These are phyloP conservation scores for Archocentrus centrarchus DNA, from an alignment of 2,113 vertebrate species.

Conservation along the genomic window DNA sequence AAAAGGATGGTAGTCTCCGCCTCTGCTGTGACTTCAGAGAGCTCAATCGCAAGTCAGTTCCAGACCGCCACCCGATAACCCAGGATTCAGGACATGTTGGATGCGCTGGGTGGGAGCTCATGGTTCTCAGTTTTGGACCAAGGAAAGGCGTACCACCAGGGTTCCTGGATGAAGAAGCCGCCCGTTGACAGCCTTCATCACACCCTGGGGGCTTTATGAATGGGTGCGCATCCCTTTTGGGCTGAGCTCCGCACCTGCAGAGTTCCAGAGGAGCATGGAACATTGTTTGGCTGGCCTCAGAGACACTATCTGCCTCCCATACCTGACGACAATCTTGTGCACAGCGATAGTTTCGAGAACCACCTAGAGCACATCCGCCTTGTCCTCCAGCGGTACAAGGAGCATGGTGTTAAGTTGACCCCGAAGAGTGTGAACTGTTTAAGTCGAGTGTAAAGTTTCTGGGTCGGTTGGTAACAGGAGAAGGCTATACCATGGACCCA, in stretches of 20 bases:
- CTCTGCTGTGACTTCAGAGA: too few relatives aligned
- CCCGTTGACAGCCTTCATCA: not conserved
- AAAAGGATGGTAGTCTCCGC: too few relatives aligned
- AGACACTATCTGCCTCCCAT: not conserved
- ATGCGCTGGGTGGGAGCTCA: too few relatives aligned
- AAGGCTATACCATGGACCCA: too few relatives aligned
- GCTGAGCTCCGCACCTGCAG: not conserved
- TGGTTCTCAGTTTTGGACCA: too few relatives aligned
- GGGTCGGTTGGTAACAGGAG: too few relatives aligned
- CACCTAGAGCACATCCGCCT: not conserved
- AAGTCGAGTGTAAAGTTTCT: too few relatives aligned
- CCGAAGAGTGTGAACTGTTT: constrained; percentile 4
- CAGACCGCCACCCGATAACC: too few relatives aligned
- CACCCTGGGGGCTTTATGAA: not conserved
- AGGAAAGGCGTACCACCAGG: constrained; percentile 3
- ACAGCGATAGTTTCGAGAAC: not conserved
- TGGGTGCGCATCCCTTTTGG: not conserved
- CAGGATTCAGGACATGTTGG: too few relatives aligned
- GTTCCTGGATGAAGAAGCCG: not conserved
- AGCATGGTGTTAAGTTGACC: constrained; percentile 2
- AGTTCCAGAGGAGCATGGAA: not conserved
- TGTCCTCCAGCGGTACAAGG: not conserved
- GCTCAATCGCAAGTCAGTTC: too few relatives aligned
- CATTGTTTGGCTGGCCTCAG: not conserved
- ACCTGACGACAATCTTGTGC: not conserved